Conservation (phyloP, 2,888 invertebrate genomes). For the Sceliomorpha sp. region DNA sequence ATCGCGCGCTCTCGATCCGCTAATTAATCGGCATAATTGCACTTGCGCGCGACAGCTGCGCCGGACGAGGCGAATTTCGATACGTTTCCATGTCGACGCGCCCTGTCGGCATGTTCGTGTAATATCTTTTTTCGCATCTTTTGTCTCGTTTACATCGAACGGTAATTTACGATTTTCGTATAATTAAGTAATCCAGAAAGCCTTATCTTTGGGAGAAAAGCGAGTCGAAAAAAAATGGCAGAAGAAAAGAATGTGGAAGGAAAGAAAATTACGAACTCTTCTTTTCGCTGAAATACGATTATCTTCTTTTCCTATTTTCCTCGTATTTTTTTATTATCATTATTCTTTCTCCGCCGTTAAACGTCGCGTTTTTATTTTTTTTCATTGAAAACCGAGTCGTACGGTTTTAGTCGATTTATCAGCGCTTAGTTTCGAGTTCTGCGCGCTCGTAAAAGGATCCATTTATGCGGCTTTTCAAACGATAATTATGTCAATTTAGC, state of each 20-base stretch:
- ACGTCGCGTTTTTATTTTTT: slow-evolving; percentile 13
- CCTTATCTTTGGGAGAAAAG: too few species aligned
- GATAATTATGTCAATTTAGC: slow-evolving; percentile 42
- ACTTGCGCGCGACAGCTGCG: slow-evolving; percentile 38
- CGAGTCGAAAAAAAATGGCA: too few species aligned
- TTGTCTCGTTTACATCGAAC: too few species aligned
- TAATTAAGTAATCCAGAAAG: too few species aligned
- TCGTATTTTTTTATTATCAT: too few species aligned
- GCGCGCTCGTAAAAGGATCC: slow-evolving; percentile 48
- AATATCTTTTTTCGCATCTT: too few species aligned
- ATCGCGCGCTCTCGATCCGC: slow-evolving; percentile 27
- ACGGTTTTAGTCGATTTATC: slow-evolving; percentile 37
- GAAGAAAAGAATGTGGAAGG: too few species aligned
- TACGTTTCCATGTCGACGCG: slow-evolving; percentile 18
- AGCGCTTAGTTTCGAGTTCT: slow-evolving; percentile 34
- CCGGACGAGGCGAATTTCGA: slow-evolving; percentile 19
- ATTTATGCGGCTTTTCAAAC: slow-evolving; percentile 50
- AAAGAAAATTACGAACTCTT: too few species aligned
- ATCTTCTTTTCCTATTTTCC: too few species aligned
- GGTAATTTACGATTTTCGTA: too few species aligned
- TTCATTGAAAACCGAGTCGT: slow-evolving; percentile 26
- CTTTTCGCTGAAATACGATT: too few species aligned
- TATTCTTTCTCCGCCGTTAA: neutral
- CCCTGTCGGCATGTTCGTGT: too few species aligned
- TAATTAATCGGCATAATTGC: slow-evolving; percentile 51